These are phyloP conservation scores for Conus betulinus DNA, from an alignment of 1,140 invertebrate genomes.

Conservation along the genomic window DNA sequence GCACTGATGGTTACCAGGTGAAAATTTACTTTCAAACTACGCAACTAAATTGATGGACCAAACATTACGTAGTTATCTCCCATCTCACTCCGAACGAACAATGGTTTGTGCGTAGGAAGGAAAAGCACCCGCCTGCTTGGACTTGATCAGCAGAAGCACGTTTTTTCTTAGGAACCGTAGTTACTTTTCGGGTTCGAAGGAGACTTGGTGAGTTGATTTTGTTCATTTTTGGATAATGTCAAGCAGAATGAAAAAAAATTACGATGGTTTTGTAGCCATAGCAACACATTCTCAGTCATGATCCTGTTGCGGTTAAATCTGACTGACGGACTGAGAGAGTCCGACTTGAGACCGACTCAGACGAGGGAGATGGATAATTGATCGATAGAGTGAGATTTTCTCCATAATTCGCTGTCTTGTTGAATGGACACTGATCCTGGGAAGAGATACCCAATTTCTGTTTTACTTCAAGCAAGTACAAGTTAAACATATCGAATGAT, in stretches of 20 bases:
- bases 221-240: not conserved
- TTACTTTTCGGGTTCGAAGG: not conserved
- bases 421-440: too few relatives aligned
- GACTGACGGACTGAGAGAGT: too few relatives aligned
- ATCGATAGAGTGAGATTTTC: too few relatives aligned
- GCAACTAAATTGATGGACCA: not conserved
- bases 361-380: too few relatives aligned
- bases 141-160: not conserved
- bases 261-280: not conserved
- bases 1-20: too few relatives aligned
- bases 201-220: not conserved
- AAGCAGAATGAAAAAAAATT: not conserved
- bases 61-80: not conserved
- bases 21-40: not conserved
- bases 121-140: not conserved
- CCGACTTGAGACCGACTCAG: too few relatives aligned
- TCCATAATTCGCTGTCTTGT: too few relatives aligned
- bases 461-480: too few relatives aligned
- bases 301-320: too few relatives aligned
- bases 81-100: not conserved
- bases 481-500: too few relatives aligned
- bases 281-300: not conserved
- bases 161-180: not conserved
- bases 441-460: too few relatives aligned
- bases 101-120: constrained; percentile 6